phyloP scores from a whole-genome alignment of 2,797 vertebrate genomes.

The Clarias fuscus region DNA sequence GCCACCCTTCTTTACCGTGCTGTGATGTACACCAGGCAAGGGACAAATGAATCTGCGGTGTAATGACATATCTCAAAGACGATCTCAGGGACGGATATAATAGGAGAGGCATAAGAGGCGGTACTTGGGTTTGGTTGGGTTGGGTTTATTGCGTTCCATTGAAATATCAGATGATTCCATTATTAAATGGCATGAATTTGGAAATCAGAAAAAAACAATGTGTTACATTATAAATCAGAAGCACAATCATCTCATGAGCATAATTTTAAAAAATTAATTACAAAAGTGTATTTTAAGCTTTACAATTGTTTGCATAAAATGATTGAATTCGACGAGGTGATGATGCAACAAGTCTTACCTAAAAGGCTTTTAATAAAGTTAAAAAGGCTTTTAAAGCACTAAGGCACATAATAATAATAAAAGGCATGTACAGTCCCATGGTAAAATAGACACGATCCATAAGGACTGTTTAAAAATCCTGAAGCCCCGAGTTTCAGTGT shows the following conservation, averaged over 20 bases:
- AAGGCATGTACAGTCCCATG: background rate
- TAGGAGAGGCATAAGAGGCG: background rate
- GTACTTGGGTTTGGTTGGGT: background rate
- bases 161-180: background rate
- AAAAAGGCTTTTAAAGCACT: background rate
- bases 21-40: background rate
- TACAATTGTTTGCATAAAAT: background rate
- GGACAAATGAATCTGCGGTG: background rate
- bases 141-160: background rate
- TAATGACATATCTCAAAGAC: background rate
- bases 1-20: background rate
- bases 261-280: background rate
- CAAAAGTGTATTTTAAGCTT: constrained; percentile 30
- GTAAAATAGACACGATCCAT: background rate
- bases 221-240: background rate
- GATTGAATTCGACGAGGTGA: background rate
- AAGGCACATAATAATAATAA: background rate
- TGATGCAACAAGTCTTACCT: background rate
- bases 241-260: background rate
- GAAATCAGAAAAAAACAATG: background rate
- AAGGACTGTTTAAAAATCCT: background rate
- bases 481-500: background rate
- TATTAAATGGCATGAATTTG: background rate
- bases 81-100: background rate
- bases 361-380: background rate